Conservation (phyloP, 2,888 invertebrate species). For the Hypselothyrea guttata region DNA sequence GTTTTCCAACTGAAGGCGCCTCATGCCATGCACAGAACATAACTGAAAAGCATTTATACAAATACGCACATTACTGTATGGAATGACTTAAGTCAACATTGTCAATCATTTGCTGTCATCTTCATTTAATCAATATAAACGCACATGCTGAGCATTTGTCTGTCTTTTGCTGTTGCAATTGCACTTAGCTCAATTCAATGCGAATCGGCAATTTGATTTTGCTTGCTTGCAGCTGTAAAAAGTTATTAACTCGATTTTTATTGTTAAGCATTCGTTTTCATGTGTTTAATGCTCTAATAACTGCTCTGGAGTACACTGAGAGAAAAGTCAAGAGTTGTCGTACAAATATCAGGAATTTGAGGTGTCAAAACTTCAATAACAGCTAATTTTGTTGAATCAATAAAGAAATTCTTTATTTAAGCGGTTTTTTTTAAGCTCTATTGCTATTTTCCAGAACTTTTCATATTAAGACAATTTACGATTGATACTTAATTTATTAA, state of each 20-base stretch:
- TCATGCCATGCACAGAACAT: too few relatives aligned
- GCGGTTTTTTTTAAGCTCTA: too few relatives aligned
- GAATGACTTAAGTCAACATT: constrained; percentile 70
- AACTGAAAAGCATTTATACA: constrained; percentile 11
- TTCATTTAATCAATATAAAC: constrained; percentile 64
- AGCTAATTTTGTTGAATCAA: too few relatives aligned
- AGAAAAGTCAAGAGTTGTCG: too few relatives aligned
- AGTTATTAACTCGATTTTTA: background rate
- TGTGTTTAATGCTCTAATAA: background rate
- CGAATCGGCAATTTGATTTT: constrained; percentile 15
- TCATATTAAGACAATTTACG: too few relatives aligned
- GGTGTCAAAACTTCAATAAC: too few relatives aligned
- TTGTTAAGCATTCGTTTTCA: background rate
- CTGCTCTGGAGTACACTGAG: background rate
- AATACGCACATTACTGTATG: constrained; percentile 44
- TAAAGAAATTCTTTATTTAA: too few relatives aligned
- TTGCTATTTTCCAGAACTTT: too few relatives aligned
- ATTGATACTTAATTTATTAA: too few relatives aligned
- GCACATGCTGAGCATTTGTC: constrained; percentile 6
- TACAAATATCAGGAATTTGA: too few relatives aligned
- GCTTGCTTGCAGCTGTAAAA: too few relatives aligned
- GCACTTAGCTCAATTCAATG: constrained; percentile 37
- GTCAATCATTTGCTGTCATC: constrained; percentile 66
- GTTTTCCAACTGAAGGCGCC: too few relatives aligned
- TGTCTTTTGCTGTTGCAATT: constrained; percentile 19